A percentile compares a stretch with the other conserved stretches of the same genome.
Conservation (phyloP, 2,888 invertebrate genomes). For the Hydrotaea cyrtoneurina region DNA sequence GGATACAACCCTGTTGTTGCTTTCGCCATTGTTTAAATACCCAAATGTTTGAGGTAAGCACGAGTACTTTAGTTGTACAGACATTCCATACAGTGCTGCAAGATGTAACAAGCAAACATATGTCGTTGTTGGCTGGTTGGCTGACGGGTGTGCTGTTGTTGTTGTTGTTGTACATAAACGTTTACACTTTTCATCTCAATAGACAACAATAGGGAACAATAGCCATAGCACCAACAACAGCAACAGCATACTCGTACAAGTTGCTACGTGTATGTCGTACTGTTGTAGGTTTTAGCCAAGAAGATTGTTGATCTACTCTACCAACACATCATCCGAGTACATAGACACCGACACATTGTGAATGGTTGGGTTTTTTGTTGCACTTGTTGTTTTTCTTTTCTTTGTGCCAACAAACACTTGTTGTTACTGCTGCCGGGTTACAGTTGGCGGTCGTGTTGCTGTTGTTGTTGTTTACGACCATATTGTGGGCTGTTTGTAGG, state of each 20-base stretch:
- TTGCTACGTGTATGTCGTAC: background rate
- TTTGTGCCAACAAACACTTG: constrained; percentile 54
- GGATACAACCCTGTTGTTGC: constrained; percentile 26
- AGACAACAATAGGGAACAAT: constrained; percentile 38
- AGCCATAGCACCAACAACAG: background rate
- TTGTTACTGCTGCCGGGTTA: constrained; percentile 20
- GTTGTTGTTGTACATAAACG: constrained; percentile 5
- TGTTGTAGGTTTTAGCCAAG: constrained; percentile 28
- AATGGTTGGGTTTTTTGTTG: constrained; percentile 11
- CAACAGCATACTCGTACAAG: background rate
- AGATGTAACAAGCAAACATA: constrained; percentile 18
- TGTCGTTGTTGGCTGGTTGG: background rate
- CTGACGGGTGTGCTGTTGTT: background rate
- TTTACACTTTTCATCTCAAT: constrained; percentile 32
- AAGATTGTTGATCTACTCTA: constrained; percentile 47
- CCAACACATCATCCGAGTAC: constrained; percentile 6
- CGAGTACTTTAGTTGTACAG: background rate
- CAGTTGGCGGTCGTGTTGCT: too few species aligned
- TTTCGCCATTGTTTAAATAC: constrained; percentile 1
- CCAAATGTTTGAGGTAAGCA: constrained; percentile 4
- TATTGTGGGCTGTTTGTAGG: constrained; percentile 58
- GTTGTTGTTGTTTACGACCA: constrained; percentile 52
- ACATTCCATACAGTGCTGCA: background rate
- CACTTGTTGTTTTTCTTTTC: constrained; percentile 37
- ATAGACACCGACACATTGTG: constrained; percentile 19